These are phyloP conservation scores for Nicator chloris DNA, from an alignment of 2,113 vertebrate genomes.

Conservation along the genomic window DNA sequence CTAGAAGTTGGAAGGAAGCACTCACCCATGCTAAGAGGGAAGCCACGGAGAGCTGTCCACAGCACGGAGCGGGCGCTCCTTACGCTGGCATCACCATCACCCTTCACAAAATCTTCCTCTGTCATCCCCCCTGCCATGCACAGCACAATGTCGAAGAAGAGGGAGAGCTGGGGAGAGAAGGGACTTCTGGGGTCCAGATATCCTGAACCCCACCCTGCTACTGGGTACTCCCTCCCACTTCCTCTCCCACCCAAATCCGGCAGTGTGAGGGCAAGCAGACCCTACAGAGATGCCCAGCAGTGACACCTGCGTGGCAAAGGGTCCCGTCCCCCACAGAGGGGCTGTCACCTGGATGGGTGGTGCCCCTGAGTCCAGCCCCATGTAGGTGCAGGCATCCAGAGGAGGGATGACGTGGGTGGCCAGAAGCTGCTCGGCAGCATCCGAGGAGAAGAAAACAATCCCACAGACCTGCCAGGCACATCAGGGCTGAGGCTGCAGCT, in stretches of 20 bases:
- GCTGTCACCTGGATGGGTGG: constrained; percentile 83
- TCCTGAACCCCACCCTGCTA: background rate
- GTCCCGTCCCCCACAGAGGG: accelerated
- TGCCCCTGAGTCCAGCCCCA: constrained; percentile 93
- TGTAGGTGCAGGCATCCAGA: constrained; percentile 92
- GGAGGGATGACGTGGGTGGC: constrained; percentile 87
- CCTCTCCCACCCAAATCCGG: background rate
- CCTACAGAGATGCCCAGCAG: background rate
- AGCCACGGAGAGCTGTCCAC: constrained; percentile 82
- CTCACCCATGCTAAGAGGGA: constrained; percentile 82
- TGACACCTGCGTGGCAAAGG: accelerated
- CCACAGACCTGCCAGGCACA: constrained; percentile 83
- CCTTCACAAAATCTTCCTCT: constrained; percentile 75
- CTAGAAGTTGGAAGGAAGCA: background rate
- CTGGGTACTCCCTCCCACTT: background rate
- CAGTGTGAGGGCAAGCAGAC: background rate
- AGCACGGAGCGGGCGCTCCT: constrained; percentile 77
- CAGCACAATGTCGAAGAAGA: constrained; percentile 91
- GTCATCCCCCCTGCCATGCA: constrained; percentile 82
- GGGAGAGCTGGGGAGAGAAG: constrained; percentile 79
- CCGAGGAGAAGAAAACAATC: constrained; percentile 86
- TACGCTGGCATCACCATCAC: background rate
- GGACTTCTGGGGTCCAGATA: background rate
- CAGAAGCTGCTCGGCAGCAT: constrained; percentile 86
- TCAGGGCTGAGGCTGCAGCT: background rate